Conservation (phyloP, 2,113 vertebrate genomes). For the Spermophilus dauricus region DNA sequence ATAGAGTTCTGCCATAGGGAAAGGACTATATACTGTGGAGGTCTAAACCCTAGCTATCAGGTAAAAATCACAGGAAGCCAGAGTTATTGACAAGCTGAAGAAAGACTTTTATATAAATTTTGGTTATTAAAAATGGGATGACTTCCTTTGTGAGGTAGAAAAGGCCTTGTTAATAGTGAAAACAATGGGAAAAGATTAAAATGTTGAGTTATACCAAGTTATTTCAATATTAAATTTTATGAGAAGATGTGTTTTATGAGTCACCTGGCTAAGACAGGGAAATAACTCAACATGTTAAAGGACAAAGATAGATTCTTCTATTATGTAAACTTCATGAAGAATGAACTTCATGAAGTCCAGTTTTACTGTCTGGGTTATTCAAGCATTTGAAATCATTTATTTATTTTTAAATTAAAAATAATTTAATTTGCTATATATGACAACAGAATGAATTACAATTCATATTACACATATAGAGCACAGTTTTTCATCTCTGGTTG, state of each 20-base stretch:
- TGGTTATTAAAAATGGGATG: neutral
- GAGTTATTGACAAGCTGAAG: neutral
- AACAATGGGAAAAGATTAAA: constrained; percentile 15
- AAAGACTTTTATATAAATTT: neutral
- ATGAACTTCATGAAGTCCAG: constrained; percentile 36
- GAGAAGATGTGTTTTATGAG: neutral
- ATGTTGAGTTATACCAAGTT: neutral
- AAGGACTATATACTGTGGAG: neutral
- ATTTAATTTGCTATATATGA: no score
- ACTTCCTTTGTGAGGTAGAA: neutral
- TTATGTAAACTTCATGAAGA: neutral
- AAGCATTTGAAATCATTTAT: neutral
- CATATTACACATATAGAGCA: no score
- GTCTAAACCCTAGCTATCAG: neutral
- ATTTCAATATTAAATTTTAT: constrained; percentile 28
- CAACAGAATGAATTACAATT: no score
- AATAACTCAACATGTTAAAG: neutral
- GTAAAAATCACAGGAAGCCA: neutral
- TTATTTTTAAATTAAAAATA: no score
- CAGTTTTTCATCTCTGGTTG: no score
- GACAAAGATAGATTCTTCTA: neutral
- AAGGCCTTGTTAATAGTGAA: neutral
- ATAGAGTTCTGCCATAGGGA: neutral
- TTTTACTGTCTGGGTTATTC: constrained; percentile 41
- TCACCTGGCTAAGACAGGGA: constrained; percentile 1